Evolutionary conservation across 2,888 invertebrate species (phyloP).

Genomic region (Pyrrhosoma nymphula): DNA sequence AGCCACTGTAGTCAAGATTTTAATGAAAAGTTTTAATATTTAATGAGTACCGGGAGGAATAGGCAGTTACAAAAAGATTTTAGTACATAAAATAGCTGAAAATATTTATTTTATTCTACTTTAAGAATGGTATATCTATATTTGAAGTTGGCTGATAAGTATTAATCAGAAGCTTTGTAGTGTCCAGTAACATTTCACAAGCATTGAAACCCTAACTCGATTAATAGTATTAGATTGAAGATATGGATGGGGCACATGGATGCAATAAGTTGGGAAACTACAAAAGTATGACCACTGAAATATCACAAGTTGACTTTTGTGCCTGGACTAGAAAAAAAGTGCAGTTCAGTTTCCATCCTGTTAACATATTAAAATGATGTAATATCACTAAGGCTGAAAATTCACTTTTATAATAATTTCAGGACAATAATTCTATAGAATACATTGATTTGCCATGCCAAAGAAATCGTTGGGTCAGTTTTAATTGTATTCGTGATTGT

Average conservation of each 20-base stretch:
- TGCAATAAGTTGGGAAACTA: slow-evolving; percentile 25
- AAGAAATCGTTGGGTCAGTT: slow-evolving; percentile 28
- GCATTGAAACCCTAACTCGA: slow-evolving; percentile 63
- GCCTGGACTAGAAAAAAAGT: slow-evolving; percentile 54
- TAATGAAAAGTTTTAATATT: slow-evolving; percentile 64
- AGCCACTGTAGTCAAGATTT: slow-evolving; percentile 65
- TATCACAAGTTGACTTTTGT: slow-evolving; percentile 49
- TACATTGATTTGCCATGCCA: slow-evolving; percentile 56
- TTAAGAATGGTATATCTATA: slow-evolving; percentile 67
- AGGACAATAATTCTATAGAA: slow-evolving; percentile 63
- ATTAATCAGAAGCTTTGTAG: slow-evolving; percentile 66
- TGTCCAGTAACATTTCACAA: slow-evolving; percentile 64
- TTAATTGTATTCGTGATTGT: background rate
- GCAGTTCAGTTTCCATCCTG: slow-evolving; percentile 57
- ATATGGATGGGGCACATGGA: slow-evolving; percentile 15
- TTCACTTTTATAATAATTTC: slow-evolving; percentile 65
- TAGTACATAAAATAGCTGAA: slow-evolving; percentile 67
- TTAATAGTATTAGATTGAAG: slow-evolving; percentile 60
- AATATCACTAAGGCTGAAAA: slow-evolving; percentile 65
- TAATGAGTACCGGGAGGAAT: slow-evolving; percentile 49
- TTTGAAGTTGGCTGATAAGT: slow-evolving; percentile 65
- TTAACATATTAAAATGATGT: slow-evolving; percentile 44
- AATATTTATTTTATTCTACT: slow-evolving; percentile 67
- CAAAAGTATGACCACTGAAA: slow-evolving; percentile 39
- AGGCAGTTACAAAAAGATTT: slow-evolving; percentile 52